Conservation (phyloP, 2,113 vertebrate genomes). For the Urocynchramus pylzowi region DNA sequence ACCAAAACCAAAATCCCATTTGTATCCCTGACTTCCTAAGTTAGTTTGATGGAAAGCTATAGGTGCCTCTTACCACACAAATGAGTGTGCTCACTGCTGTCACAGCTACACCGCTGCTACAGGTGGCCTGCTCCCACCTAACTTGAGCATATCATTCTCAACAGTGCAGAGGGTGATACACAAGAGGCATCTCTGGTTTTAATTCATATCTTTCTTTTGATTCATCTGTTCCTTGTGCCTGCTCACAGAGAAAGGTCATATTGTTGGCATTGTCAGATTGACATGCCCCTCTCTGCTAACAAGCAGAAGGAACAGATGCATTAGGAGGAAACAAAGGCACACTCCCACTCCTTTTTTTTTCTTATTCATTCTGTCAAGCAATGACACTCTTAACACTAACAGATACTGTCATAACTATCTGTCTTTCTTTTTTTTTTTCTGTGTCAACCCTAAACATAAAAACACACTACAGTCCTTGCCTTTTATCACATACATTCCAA, state of each 20-base stretch:
- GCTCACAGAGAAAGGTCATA: neutral
- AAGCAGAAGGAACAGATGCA: neutral
- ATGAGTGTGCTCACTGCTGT: neutral
- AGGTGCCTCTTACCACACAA: neutral
- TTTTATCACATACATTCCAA: neutral
- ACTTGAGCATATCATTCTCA: fast-evolving
- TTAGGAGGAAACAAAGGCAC: neutral
- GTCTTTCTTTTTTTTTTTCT: neutral
- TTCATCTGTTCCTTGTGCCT: neutral
- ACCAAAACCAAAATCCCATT: neutral
- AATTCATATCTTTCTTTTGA: neutral
- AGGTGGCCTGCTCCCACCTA: neutral
- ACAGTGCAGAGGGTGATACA: neutral
- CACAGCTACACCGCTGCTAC: fast-evolving
- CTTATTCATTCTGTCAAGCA: neutral
- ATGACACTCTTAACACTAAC: neutral
- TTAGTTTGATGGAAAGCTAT: neutral
- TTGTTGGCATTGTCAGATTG: neutral
- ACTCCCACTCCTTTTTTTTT: fast-evolving
- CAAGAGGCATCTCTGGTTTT: neutral
- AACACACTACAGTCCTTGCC: neutral
- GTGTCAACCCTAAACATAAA: neutral
- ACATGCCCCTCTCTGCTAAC: neutral
- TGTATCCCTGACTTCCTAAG: neutral
- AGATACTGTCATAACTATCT: neutral